phyloP scores from a whole-genome alignment of 2,113 vertebrate genomes.

The Nyctibius bracteatus region DNA sequence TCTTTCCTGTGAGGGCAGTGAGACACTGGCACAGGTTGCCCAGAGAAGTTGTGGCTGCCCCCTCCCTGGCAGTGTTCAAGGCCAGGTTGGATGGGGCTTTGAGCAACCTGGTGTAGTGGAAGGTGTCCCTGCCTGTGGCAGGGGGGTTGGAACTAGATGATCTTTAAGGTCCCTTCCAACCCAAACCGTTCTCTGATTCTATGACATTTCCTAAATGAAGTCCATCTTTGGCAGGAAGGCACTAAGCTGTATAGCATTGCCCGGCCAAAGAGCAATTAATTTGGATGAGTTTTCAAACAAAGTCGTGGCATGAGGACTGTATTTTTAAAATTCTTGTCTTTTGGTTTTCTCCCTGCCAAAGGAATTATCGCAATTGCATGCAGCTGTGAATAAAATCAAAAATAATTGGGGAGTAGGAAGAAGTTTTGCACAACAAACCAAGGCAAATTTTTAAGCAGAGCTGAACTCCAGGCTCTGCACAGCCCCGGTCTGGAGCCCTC shows the following conservation, averaged over 20 bases:
- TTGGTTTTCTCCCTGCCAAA: fast-evolving
- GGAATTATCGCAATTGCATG: fast-evolving
- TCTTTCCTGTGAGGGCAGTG: too few relatives aligned
- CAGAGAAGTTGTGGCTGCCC: too few relatives aligned
- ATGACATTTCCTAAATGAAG: neutral
- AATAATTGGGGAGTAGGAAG: neutral
- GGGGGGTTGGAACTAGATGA: too few relatives aligned
- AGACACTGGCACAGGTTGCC: too few relatives aligned
- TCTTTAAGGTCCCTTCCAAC: too few relatives aligned
- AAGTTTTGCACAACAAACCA: neutral
- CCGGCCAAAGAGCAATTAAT: neutral
- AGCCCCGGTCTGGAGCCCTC: neutral
- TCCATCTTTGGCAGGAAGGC: neutral
- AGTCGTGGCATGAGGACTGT: fast-evolving
- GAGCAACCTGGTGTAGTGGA: too few relatives aligned
- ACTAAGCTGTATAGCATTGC: neutral
- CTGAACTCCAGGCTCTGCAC: neutral
- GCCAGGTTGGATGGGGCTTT: too few relatives aligned
- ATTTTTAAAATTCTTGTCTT: neutral
- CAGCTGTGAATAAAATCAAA: neutral
- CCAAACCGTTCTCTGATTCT: too few relatives aligned
- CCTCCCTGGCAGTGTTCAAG: too few relatives aligned
- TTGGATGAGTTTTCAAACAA: neutral
- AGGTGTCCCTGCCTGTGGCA: too few relatives aligned
- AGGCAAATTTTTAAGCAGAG: neutral